Evolutionary conservation across 2,888 invertebrate species (phyloP).

Genomic region (Nomada hirtipes): DNA sequence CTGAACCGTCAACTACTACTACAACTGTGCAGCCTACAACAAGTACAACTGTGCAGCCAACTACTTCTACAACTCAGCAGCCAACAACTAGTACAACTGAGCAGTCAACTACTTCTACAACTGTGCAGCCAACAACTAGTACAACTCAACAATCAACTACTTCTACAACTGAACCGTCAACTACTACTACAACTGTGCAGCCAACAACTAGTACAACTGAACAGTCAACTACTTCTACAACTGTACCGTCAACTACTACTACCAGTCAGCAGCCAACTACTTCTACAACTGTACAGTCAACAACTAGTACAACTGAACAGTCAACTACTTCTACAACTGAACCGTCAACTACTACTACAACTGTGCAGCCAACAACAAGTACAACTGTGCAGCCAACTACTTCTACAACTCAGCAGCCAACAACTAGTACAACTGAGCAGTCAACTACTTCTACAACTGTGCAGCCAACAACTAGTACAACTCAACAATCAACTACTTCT

Average conservation of each 20-base stretch:
- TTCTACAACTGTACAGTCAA: background rate
- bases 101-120: no score
- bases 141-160: no score
- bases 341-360: background rate
- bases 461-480: background rate
- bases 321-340: no score
- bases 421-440: no score
- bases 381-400: background rate
- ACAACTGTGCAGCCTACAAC: slow-evolving; percentile 11
- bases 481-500: background rate
- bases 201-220: background rate
- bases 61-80: background rate
- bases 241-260: background rate
- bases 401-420: background rate
- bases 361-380: background rate
- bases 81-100: background rate
- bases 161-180: no score
- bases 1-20: background rate
- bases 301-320: accelerated
- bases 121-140: no score
- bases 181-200: background rate
- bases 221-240: background rate
- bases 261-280: slow-evolving; percentile 22
- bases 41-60: accelerated
- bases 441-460: no score